A percentile compares a stretch with the other conserved stretches of the same genome.
phyloP scores from a whole-genome alignment of 2,113 vertebrate genomes.

The Suricata suricatta region DNA sequence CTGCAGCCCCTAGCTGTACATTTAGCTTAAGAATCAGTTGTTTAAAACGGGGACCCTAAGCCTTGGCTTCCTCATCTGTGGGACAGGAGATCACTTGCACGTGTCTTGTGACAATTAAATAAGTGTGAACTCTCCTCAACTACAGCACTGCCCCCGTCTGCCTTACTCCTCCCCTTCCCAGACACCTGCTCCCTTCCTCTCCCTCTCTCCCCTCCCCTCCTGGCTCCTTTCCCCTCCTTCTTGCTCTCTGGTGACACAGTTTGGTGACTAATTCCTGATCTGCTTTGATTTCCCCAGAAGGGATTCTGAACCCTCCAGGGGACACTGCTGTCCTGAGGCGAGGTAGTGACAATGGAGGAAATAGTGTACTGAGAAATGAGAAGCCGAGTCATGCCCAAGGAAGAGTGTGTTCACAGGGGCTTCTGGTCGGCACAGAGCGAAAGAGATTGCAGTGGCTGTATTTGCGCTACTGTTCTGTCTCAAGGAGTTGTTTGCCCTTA shows the following conservation, averaged over 20 bases:
- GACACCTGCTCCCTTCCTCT: background rate
- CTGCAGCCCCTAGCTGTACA: background rate
- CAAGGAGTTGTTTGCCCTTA: background rate
- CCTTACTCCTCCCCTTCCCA: background rate
- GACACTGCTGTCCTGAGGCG: background rate
- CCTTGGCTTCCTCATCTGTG: background rate
- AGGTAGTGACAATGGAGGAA: background rate
- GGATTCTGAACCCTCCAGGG: background rate
- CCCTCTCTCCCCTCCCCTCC: background rate
- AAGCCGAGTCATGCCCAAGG: background rate
- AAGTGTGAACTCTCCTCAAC: background rate
- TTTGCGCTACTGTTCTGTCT: background rate
- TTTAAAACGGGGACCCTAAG: background rate
- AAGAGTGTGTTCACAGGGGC: background rate
- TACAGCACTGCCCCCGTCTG: background rate
- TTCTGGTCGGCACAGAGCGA: background rate
- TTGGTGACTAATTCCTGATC: constrained; percentile 42
- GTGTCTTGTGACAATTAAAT: background rate
- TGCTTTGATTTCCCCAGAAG: constrained; percentile 51
- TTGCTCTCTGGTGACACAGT: constrained; percentile 11
- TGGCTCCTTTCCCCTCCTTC: background rate
- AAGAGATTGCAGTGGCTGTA: background rate
- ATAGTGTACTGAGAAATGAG: background rate
- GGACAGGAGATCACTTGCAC: background rate
- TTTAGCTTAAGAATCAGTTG: background rate